phyloP scores from a whole-genome alignment of 1,140 invertebrate genomes.

The Nasonia giraulti region DNA sequence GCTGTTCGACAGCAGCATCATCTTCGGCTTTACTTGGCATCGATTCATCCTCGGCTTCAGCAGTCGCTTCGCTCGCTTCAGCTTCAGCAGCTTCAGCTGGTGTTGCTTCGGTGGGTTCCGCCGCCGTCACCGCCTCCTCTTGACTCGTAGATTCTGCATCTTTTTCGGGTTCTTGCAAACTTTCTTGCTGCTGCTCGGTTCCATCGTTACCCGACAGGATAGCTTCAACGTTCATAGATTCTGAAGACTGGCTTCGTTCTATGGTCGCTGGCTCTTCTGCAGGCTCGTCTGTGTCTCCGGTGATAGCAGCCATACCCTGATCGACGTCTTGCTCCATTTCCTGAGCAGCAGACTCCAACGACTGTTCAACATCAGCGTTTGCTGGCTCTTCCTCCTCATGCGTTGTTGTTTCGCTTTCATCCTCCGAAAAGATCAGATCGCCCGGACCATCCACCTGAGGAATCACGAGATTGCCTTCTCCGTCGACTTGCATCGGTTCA shows the following conservation, averaged over 20 bases:
- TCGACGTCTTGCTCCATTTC: slow-evolving; percentile 69
- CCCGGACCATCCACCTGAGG: slow-evolving; percentile 70
- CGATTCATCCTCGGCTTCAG: slow-evolving; percentile 5
- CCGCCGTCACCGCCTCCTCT: neutral
- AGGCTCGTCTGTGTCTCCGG: slow-evolving; percentile 46
- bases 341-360: slow-evolving; percentile 39
- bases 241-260: slow-evolving; percentile 13
- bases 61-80: neutral
- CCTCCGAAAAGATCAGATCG: slow-evolving; percentile 65
- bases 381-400: slow-evolving; percentile 24
- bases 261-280: slow-evolving; percentile 37
- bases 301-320: slow-evolving; percentile 60
- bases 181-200: neutral
- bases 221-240: slow-evolving; percentile 50
- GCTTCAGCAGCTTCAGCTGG: neutral
- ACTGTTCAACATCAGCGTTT: slow-evolving; percentile 19
- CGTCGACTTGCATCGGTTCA: slow-evolving; percentile 71
- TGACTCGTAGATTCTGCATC: neutral
- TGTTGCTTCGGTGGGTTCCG: neutral
- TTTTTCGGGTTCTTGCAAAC: neutral
- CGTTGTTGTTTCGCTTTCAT: slow-evolving; percentile 56
- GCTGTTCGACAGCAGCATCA: neutral
- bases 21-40: slow-evolving; percentile 12
- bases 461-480: slow-evolving; percentile 70
- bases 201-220: slow-evolving; percentile 34